Evolutionary conservation across 2,113 vertebrate genomes (phyloP), one percentile per base, ranked within the genome.

Genomic region (Paracanthobrama guichenoti): DNA sequence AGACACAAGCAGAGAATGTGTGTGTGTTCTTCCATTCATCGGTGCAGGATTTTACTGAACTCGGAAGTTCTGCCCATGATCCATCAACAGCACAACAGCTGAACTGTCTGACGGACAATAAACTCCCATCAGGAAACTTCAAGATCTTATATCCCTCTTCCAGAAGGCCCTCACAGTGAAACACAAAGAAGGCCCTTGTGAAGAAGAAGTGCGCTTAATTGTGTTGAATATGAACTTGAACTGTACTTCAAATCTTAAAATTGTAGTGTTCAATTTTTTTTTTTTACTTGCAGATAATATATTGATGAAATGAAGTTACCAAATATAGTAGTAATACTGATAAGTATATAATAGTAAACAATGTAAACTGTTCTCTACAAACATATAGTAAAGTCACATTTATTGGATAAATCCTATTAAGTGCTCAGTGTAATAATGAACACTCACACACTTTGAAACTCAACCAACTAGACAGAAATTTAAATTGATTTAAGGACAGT

Each of bases 71-170:
- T 9, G 42, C 44, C 42, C 24, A 50, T 74, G 72, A 74, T 74
- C 72, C 44, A 74, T 74, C 72, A 74, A 74, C 71, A 28, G 71
- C 42, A 79, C 22, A 42, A 24, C 22, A 79, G 55, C 57, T 78
- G 31, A 79, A 79, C 76, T 79, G 46, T 31, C 31, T 24, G 7
- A 60, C 3, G 2, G 22, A 57, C 31, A 78, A 77, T 60, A 42
- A 16, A 60, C 55, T 60, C 76, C 76, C 74, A 20, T 26, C 12
- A 57, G 76, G 76, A 78, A 59, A 22, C 76, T 60, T 39, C 31
- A 7, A n/a, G 28, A n/a, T 16, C 75, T 73, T 12, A 60, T 13
- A 77, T 77, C 24, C 18, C 5, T 12, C 48, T 22, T 77, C 20
- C 26, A 57, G 26, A 48, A 75, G 26, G 11, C 35, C 75, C 53